Conservation (phyloP, 2,888 invertebrate genomes). For the Catocala fraxini region DNA sequence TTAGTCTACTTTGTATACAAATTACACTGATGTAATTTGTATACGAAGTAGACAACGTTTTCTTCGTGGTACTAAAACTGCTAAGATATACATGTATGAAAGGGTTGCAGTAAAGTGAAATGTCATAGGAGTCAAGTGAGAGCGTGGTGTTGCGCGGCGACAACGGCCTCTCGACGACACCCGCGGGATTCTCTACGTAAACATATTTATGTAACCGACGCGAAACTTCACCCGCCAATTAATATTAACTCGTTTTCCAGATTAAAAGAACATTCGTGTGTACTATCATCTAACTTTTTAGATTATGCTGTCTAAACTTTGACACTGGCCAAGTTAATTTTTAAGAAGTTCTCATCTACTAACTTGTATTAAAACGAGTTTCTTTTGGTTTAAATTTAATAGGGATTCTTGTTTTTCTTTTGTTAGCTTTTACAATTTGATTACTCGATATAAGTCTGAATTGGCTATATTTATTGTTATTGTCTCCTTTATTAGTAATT, state of each 20-base stretch:
- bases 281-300: constrained; percentile 30
- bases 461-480: not conserved
- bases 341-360: constrained; percentile 15
- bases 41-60: not conserved
- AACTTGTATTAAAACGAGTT: constrained; percentile 9
- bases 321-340: constrained; percentile 23
- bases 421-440: constrained; percentile 1
- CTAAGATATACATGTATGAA: constrained; percentile 12
- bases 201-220: constrained; percentile 28
- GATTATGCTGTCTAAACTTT: constrained; percentile 35
- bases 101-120: constrained; percentile 19
- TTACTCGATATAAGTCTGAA: not conserved
- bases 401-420: not conserved
- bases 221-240: constrained; percentile 37
- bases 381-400: constrained; percentile 18
- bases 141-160: constrained; percentile 16
- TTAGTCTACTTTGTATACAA: too few species aligned
- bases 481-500: not conserved
- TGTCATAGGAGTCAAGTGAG: constrained; percentile 17
- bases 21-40: not conserved
- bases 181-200: constrained; percentile 20
- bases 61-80: constrained; percentile 16
- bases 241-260: constrained; percentile 37
- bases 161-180: constrained; percentile 34
- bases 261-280: constrained; percentile 31